Percentiles rank a stretch among this genome's conserved stretches.
These are phyloP conservation scores for Solen grandis DNA, from an alignment of 1,140 invertebrate species.

Conservation along the genomic window DNA sequence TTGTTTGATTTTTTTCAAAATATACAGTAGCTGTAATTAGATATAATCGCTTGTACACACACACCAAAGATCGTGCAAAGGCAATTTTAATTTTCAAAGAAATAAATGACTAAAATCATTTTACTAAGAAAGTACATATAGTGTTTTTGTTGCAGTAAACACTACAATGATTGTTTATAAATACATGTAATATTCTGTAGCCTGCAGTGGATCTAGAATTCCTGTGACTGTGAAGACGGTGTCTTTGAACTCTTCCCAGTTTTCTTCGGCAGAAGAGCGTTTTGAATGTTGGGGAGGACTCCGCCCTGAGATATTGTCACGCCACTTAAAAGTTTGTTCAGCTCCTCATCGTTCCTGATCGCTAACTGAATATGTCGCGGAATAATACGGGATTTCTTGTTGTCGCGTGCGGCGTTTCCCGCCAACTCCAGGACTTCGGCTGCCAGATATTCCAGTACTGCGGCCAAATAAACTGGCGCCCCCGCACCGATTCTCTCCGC, in stretches of 20 bases:
- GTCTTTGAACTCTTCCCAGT: conserved; percentile 5
- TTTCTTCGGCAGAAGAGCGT: conserved; percentile 76
- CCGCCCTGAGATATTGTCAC: conserved; percentile 76
- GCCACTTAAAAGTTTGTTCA: conserved; percentile 72
- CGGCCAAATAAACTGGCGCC: conserved; percentile 73
- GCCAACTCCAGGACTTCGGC: conserved; percentile 84
- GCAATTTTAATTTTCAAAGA: too few species aligned
- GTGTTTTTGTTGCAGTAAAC: too few species aligned
- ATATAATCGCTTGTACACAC: too few species aligned
- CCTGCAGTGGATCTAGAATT: too few species aligned
- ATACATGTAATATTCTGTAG: too few species aligned
- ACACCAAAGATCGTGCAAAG: too few species aligned
- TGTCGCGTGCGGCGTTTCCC: conserved; percentile 87
- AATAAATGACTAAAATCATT: too few species aligned
- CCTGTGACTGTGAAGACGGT: conserved; percentile 26
- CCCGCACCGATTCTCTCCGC: conserved; percentile 68
- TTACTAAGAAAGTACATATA: too few species aligned
- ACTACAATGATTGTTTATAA: too few species aligned
- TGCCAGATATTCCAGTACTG: too few species aligned
- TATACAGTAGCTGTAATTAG: too few species aligned
- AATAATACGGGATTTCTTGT: conserved; percentile 80
- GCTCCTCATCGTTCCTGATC: conserved; percentile 77
- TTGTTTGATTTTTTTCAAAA: too few species aligned
- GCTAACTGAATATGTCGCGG: conserved; percentile 73
- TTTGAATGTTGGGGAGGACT: conserved; percentile 77